Conservation (phyloP, 2,113 vertebrate species). For the Heterotis niloticus region DNA sequence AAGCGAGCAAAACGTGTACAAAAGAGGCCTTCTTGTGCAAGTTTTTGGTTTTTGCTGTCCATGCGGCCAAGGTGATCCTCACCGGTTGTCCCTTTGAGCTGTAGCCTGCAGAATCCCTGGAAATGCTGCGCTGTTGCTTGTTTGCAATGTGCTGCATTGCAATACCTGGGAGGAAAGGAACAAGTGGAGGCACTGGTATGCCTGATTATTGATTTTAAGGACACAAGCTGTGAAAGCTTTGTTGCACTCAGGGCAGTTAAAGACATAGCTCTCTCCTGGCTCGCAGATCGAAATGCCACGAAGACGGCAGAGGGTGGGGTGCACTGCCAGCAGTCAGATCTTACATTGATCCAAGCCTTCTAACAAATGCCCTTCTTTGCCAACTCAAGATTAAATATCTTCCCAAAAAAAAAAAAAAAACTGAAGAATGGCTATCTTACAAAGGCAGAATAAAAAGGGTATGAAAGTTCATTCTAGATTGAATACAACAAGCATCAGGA, state of each 20-base stretch:
- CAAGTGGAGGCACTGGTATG: slow-evolving; percentile 44
- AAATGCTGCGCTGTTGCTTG: neutral
- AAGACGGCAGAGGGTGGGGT: neutral
- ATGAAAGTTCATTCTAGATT: neutral
- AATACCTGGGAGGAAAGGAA: slow-evolving; percentile 39
- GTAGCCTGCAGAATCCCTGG: neutral
- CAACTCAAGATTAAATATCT: slow-evolving; percentile 9
- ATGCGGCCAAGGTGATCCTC: neutral
- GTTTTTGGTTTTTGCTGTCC: too few species aligned
- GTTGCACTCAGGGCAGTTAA: slow-evolving; percentile 46
- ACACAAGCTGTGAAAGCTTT: slow-evolving; percentile 32
- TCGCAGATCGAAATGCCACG: slow-evolving; percentile 17
- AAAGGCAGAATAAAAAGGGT: neutral
- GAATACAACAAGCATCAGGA: too few species aligned
- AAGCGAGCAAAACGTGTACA: too few species aligned
- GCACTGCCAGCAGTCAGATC: slow-evolving; percentile 15
- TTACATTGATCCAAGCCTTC: slow-evolving; percentile 26
- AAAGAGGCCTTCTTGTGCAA: too few species aligned
- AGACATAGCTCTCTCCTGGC: slow-evolving; percentile 28
- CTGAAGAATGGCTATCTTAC: neutral
- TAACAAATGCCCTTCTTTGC: neutral
- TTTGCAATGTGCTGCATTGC: slow-evolving; percentile 28
- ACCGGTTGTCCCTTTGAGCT: neutral
- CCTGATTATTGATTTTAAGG: slow-evolving; percentile 48
- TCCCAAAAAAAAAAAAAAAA: neutral